Base-by-base conservation (phyloP, 1,140 invertebrate genomes). In the Heliothis subflexa region DNA sequence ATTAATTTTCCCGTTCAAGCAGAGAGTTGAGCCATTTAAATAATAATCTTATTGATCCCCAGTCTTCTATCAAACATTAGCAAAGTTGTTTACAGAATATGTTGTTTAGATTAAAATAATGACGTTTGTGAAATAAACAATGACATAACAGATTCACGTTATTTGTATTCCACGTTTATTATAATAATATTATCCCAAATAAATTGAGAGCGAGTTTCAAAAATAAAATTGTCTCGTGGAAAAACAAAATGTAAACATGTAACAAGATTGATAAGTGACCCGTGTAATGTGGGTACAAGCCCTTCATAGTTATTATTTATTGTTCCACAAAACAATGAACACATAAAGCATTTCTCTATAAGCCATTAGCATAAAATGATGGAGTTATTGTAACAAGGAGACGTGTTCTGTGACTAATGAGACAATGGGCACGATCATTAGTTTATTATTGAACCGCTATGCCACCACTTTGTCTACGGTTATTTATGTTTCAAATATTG, bases 321-420 rank as follows among this genome's bases (percentile, higher is more conserved):
- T 89, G 85, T 93, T 87, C 80, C 86, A 90, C 88, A 83, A 87
- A 86, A 93, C 91, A 93, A 93, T 92, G 88, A 85, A 89, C 88
- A 88, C 85, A 90, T 93, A 93, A 92, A 93, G 86, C 89, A 89
- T 90, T 91, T 90, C 85, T 86, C 85, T 91, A 92, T 86, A 88
- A 90, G 90, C 89, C 80, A 90, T 93, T 93, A 89, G 86, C 88
- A 90, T 90, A 86, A 89, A 86, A 86, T 86, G 87, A 86, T 84
- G 80, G 82, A 83, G 80, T 86, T 86, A 85, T 89, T 86, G 79
- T 81, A 75, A 62, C 49, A 14, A 40, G 33, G 62, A 74, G 61
- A 78, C 75, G 59, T 78, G 76, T 80, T 82, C 77, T 68, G 77
- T 76, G 76, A 82, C 80, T 80, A 85, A 83, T 81, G 64, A 78